Base-by-base conservation (phyloP, 2,113 vertebrate genomes). In the Heterochromis multidens region DNA sequence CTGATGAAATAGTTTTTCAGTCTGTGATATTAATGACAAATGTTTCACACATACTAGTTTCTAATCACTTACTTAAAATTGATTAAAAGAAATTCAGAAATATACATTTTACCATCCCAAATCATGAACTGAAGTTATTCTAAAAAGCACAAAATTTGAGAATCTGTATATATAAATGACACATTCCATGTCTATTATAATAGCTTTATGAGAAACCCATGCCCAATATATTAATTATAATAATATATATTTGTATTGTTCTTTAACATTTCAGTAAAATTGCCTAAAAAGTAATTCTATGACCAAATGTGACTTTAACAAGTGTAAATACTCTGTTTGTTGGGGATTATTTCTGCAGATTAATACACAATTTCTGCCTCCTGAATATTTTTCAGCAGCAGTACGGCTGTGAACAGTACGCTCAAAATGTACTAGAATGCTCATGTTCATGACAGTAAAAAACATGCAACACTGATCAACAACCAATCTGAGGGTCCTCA, bases 141-240 rank as follows among this genome's bases (percentile, higher is more conserved):
- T 67, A 43, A 67, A 25, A 67, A 27, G 62, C 62, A 43, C n/a
- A 67, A 43, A 23, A 5, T 7, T 43, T 43, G 40, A 67, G n/a
- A 67, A 25, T 46, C n/a, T 67, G 9, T 46, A 17, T 46, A 27
- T 70, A 27, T 46, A 23, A 46, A 46, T 11, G 25, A 25, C n/a
- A 46, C 23, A 43, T 17, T 10, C 1, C 2, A 0, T 25, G 37
- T 25, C 8, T 67, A 67, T 67, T 67, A 9, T 67, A 43, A 67
- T 25, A 67, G 7, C 9, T 43, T 9, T 60, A 67, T 40, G 63
- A 67, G 35, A 43, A 23, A 33, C 0, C 62, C 62, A 9, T n/a
- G 40, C 35, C 12, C 0, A 0, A 33, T 65, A n/a, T 40, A 0
- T 65, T 65, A 43, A 10, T 25, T 25, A 0, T 2, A 43, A 10